phyloP scores from a whole-genome alignment of 2,888 invertebrate genomes.

The Pyrocoelia pectoralis region DNA sequence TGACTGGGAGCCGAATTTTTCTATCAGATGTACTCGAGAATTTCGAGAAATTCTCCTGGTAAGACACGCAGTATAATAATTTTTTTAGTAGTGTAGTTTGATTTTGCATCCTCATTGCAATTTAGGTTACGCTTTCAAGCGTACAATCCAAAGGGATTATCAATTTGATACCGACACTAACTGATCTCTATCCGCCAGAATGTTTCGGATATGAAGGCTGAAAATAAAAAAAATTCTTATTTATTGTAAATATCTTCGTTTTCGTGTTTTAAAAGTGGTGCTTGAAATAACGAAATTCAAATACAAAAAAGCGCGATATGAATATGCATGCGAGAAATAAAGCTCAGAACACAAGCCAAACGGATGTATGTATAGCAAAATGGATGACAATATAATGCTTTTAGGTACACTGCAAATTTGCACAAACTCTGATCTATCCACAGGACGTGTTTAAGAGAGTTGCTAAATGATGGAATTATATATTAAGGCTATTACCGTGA shows the following conservation, averaged over 20 bases:
- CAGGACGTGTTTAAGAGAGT: not conserved
- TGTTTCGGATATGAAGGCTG: too few species aligned
- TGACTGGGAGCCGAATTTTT: too few species aligned
- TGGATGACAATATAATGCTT: constrained; percentile 27
- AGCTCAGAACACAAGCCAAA: constrained; percentile 28
- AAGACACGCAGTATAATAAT: too few species aligned
- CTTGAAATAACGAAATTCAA: constrained; percentile 34
- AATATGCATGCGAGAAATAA: constrained; percentile 38
- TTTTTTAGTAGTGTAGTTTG: too few species aligned
- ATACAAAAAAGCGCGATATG: constrained; percentile 40
- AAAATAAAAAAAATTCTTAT: constrained; percentile 2
- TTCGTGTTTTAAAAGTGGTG: constrained; percentile 8
- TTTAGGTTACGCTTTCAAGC: too few species aligned
- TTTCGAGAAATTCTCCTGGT: too few species aligned
- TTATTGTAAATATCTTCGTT: not conserved
- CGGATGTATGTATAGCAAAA: constrained; percentile 31
- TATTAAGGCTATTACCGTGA: not conserved
- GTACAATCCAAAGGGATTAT: too few species aligned
- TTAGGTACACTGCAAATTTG: constrained; percentile 28
- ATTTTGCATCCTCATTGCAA: too few species aligned
- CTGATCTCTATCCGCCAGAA: too few species aligned
- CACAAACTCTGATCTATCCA: not conserved
- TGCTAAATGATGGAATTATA: not conserved
- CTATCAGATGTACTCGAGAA: too few species aligned
- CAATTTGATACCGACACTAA: too few species aligned